phyloP scores from a whole-genome alignment of 2,888 invertebrate genomes.

The Gortyna flavago region DNA sequence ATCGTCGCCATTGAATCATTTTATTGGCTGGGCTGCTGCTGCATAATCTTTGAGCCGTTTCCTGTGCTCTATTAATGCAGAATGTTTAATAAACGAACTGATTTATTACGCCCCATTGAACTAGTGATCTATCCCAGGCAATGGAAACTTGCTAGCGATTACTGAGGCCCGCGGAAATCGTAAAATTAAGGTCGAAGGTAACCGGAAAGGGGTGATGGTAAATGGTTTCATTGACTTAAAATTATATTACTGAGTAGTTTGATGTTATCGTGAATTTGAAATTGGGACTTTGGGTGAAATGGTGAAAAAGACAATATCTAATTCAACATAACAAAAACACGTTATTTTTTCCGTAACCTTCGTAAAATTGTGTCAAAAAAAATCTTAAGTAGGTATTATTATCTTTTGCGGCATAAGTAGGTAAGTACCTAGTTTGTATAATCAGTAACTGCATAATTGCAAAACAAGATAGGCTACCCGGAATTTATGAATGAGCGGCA shows the following conservation, averaged over 20 bases:
- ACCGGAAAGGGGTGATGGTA: not conserved
- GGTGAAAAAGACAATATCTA: not conserved
- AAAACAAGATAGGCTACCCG: constrained; percentile 21
- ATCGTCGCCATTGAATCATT: constrained; percentile 52
- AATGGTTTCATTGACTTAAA: no score
- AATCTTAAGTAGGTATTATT: no score
- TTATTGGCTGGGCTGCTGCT: constrained; percentile 46
- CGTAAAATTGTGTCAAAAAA: not conserved
- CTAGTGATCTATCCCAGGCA: constrained; percentile 32
- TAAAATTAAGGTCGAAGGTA: not conserved
- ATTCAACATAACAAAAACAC: not conserved
- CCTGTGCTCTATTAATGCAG: constrained; percentile 47
- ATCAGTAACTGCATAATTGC: constrained; percentile 10
- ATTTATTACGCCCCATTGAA: constrained; percentile 43
- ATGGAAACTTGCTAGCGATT: constrained; percentile 3
- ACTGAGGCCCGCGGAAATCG: not conserved
- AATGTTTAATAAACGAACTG: constrained; percentile 28
- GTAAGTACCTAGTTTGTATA: not conserved
- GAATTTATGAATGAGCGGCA: constrained; percentile 40
- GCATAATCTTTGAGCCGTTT: constrained; percentile 53
- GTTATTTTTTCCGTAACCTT: not conserved
- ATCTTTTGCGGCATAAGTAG: not conserved
- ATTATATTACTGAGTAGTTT: no score
- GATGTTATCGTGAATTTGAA: constrained; percentile 15
- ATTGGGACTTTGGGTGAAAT: not conserved